Conservation (phyloP, 2,113 vertebrate genomes). For the Rhinogobius similis region DNA sequence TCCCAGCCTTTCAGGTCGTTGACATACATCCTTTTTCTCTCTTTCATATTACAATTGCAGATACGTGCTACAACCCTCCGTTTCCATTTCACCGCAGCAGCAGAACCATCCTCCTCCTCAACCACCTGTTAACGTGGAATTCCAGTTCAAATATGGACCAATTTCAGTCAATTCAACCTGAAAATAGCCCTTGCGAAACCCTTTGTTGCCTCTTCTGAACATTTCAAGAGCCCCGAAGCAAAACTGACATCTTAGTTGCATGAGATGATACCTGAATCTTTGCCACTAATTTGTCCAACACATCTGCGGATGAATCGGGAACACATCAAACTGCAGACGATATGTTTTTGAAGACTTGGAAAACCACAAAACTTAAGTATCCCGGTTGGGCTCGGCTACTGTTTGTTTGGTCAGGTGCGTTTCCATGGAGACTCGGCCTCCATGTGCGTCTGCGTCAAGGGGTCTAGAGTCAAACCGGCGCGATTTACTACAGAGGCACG, state of each 20-base stretch:
- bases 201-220: not conserved
- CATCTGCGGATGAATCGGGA: slow-evolving; percentile 15
- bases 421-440: slow-evolving; percentile 14
- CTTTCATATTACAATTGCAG: too few species aligned
- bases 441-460: not conserved
- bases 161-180: too few species aligned
- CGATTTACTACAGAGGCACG: not conserved
- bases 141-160: too few species aligned
- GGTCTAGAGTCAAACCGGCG: not conserved
- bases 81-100: too few species aligned
- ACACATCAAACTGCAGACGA: not conserved
- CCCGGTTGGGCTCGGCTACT: not conserved
- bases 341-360: slow-evolving; percentile 27
- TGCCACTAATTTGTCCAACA: slow-evolving; percentile 25
- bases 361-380: slow-evolving; percentile 1
- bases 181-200: too few species aligned
- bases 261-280: slow-evolving; percentile 13
- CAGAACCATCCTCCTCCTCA: too few species aligned
- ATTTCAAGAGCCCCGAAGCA: not conserved
- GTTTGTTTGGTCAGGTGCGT: slow-evolving; percentile 33
- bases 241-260: not conserved
- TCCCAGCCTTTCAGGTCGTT: too few species aligned
- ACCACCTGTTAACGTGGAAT: too few species aligned
- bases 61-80: too few species aligned
- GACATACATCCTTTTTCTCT: too few species aligned